A percentile compares a stretch with the other conserved stretches of the same genome.
Evolutionary conservation across 1,140 invertebrate species (phyloP).

Genomic region (Popillia japonica): DNA sequence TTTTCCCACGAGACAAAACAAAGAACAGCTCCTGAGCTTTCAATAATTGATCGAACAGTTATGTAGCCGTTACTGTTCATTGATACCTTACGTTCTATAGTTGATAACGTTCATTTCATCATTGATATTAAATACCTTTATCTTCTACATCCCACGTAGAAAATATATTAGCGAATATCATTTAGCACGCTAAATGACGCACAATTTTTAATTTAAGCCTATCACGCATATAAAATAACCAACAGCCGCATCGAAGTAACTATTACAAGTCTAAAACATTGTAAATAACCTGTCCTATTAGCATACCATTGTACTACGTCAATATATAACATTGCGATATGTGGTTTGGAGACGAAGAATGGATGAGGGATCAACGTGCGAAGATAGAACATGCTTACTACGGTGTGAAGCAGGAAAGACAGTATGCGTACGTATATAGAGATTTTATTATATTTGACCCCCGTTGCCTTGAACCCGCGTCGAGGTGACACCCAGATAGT

Average conservation of each 20-base stretch:
- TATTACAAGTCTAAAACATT: neutral
- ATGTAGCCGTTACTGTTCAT: too few relatives aligned
- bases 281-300: neutral
- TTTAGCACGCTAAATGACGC: neutral
- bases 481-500: constrained; percentile 17
- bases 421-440: neutral
- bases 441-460: constrained; percentile 11
- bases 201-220: neutral
- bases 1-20: too few relatives aligned
- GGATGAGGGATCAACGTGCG: neutral
- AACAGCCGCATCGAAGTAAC: neutral
- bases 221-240: neutral
- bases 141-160: too few relatives aligned
- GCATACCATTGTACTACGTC: neutral
- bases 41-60: too few relatives aligned
- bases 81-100: too few relatives aligned
- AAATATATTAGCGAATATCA: neutral
- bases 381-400: neutral
- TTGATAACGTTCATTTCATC: too few relatives aligned
- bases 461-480: constrained; percentile 7
- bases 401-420: too few relatives aligned
- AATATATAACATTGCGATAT: neutral
- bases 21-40: too few relatives aligned
- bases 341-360: neutral
- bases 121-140: too few relatives aligned